Base-by-base conservation (phyloP, 2,888 invertebrate genomes). In the Trissolcus brochymenae region DNA sequence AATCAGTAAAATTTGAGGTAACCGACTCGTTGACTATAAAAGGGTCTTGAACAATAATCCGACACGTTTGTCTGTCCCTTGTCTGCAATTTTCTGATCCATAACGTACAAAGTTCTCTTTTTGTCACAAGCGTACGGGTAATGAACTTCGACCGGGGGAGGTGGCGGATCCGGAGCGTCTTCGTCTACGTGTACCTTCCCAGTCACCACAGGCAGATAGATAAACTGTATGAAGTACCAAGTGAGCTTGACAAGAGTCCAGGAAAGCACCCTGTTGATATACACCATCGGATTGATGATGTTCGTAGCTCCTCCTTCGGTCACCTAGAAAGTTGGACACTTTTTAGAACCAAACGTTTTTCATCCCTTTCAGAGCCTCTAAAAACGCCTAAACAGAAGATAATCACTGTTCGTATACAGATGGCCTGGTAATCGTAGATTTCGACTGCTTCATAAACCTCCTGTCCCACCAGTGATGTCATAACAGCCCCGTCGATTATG, bases 391-490 rank as follows among this genome's bases (percentile, higher is more conserved):
- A 35, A 6, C 2, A 35, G 11, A 35, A 46, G 16, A 14, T 82
- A 82, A 88, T 86, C 19, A 88, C 88, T 1, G 88, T 87, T 62
- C 90, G 90, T 64, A 90, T 89, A 84, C 97, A 97, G 40, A 95
- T 90, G 0, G 94, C 95, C 88, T 97, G 97, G 85, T 95, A 96
- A 88, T 97, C 96, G 84, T 94, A 96, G 57, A 97, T 93, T 35
- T 93, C 92, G 0, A 96, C 92, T 78, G 92, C 92, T 71, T 94
- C 92, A 86, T 93, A 97, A 76, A 96, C 93, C 0, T 92, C 91
- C 80, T 92, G 91, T 0, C 92, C 90, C 1, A 96, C 90, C 91
- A 97, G 93, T 0, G 93, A 92, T 65, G 93, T 91, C 92, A 97
- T 93, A 2, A 97, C 92, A 3, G 80, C 79, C 11, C 94, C 94